Percentiles rank a stretch among this genome's conserved stretches.
phyloP scores from a whole-genome alignment of 2,113 vertebrate genomes.

The Bos indicus region DNA sequence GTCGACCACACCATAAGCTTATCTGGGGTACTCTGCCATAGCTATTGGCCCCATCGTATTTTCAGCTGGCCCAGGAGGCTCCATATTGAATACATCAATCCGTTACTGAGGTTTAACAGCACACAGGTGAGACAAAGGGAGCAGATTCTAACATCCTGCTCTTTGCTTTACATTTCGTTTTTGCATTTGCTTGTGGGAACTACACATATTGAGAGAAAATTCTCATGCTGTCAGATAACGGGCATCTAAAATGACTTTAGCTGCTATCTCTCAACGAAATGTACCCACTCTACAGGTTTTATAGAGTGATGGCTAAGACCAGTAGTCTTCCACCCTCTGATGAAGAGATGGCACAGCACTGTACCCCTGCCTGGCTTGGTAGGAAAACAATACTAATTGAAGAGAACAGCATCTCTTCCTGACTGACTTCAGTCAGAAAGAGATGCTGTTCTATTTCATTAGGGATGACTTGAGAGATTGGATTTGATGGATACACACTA shows the following conservation, averaged over 20 bases:
- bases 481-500: not conserved
- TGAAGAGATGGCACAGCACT: not conserved
- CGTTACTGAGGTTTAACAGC: not conserved
- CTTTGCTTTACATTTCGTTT: not conserved
- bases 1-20: not conserved
- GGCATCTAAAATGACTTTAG: not conserved
- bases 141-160: not conserved
- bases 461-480: not conserved
- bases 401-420: not conserved
- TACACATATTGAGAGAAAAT: not conserved
- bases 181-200: not conserved
- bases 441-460: not conserved
- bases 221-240: not conserved
- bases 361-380: not conserved
- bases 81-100: not conserved
- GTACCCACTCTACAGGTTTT: not conserved
- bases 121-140: not conserved
- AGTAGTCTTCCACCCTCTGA: not conserved
- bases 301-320: not conserved
- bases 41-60: not conserved
- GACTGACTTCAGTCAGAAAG: not conserved
- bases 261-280: not conserved
- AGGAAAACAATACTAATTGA: not conserved
- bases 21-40: not conserved
- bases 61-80: not conserved